These are phyloP conservation scores for Muntiacus reevesi DNA, from an alignment of 2,113 vertebrate genomes.

Conservation along the genomic window DNA sequence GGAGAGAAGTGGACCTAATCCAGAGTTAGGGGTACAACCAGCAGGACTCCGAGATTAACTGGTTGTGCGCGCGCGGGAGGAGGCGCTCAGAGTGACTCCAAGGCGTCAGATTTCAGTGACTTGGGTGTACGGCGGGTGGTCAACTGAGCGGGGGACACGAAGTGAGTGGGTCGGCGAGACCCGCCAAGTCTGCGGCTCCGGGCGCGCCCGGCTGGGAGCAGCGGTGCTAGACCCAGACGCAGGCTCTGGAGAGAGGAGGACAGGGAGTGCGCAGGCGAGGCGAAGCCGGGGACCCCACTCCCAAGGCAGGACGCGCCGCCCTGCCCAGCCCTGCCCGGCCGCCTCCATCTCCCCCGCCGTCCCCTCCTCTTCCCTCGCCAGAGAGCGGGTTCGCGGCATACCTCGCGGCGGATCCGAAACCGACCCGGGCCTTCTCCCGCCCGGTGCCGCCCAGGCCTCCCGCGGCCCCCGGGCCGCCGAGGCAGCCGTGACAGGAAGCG, in stretches of 20 bases:
- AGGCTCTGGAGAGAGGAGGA: background rate
- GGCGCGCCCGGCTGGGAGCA: background rate
- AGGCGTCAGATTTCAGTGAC: background rate
- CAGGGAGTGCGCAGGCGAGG: background rate
- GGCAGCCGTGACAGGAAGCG: slow-evolving; percentile 37
- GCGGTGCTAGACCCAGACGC: background rate
- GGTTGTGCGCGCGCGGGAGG: background rate
- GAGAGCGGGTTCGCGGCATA: slow-evolving; percentile 26
- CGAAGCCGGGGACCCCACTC: background rate
- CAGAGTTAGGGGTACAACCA: background rate
- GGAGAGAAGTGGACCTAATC: background rate
- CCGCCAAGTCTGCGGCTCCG: background rate
- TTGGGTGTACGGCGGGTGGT: background rate
- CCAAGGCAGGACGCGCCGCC: background rate
- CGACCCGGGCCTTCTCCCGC: background rate
- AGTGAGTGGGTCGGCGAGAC: background rate
- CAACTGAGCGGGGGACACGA: background rate
- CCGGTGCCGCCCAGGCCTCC: background rate
- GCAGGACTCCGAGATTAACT: background rate
- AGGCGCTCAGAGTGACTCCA: background rate
- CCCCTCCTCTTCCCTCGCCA: background rate
- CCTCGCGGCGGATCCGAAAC: slow-evolving; percentile 44
- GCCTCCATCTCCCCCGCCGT: background rate
- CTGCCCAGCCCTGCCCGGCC: background rate
- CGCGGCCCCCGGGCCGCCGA: background rate